phyloP scores from a whole-genome alignment of 2,888 invertebrate genomes.

The Drosophila longiperda region DNA sequence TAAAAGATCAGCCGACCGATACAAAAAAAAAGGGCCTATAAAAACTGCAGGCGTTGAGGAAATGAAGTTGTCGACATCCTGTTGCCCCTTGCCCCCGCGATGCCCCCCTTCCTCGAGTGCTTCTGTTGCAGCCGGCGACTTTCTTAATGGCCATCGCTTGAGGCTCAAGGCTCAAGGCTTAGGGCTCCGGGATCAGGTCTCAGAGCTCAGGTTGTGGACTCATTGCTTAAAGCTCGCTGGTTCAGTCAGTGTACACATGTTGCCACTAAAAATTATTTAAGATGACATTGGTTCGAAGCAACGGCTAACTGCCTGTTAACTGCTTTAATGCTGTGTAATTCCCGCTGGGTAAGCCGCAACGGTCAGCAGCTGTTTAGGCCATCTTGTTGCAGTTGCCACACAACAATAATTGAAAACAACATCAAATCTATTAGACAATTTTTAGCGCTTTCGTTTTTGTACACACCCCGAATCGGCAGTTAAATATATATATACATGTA shows the following conservation, averaged over 20 bases:
- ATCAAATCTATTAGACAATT: conserved; percentile 47
- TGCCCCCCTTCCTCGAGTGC: background rate
- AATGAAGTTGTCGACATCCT: conserved; percentile 76
- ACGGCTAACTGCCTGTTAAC: conserved; percentile 48
- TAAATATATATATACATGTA: background rate
- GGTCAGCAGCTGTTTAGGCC: conserved; percentile 33
- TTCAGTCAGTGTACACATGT: conserved; percentile 24
- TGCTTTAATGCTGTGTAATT: conserved; percentile 32
- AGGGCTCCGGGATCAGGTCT: conserved; percentile 1
- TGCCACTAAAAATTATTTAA: conserved; percentile 46
- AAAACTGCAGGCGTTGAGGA: conserved; percentile 66
- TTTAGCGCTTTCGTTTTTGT: conserved; percentile 66
- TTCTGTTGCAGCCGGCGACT: conserved; percentile 48
- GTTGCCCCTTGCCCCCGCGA: conserved; percentile 26
- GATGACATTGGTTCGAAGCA: conserved; percentile 40
- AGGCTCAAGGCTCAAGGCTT: conserved; percentile 12
- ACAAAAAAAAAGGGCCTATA: conserved; percentile 24
- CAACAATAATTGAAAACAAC: conserved; percentile 11
- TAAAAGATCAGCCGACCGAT: conserved; percentile 4
- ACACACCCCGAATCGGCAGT: conserved; percentile 21
- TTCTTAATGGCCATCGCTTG: conserved; percentile 58
- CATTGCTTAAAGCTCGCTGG: conserved; percentile 40
- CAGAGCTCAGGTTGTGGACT: background rate
- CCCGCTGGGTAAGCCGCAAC: conserved; percentile 7
- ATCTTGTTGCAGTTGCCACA: conserved; percentile 13